Conservation (phyloP, 2,888 invertebrate genomes). For the Octonoba sinensis region DNA sequence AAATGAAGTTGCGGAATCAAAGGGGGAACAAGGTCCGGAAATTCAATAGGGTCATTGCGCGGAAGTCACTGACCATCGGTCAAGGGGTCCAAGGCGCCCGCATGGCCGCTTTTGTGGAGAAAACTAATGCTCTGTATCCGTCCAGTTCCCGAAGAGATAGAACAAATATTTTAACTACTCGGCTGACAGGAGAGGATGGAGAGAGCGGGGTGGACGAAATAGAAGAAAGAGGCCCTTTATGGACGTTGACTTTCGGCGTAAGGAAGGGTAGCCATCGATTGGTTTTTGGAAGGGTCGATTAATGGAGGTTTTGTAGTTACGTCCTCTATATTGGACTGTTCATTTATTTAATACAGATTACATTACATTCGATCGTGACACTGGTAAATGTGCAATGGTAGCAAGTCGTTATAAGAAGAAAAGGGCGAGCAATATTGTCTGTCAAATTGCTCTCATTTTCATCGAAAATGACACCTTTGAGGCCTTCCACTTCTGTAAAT, state of each 20-base stretch:
- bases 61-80: conserved; percentile 61
- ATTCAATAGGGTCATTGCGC: conserved; percentile 47
- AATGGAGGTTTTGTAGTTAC: too few species aligned
- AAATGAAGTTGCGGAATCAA: conserved; percentile 55
- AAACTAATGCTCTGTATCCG: conserved; percentile 52
- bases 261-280: conserved; percentile 3
- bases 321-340: too few species aligned
- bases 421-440: too few species aligned
- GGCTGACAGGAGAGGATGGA: conserved; percentile 8
- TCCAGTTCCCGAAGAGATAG: conserved; percentile 18
- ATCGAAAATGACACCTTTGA: too few species aligned
- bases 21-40: conserved; percentile 51
- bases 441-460: too few species aligned
- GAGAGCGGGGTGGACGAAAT: conserved; percentile 5
- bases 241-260: not conserved
- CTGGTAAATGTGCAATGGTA: too few species aligned
- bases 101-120: conserved; percentile 10
- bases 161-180: conserved; percentile 56
- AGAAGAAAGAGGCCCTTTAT: conserved; percentile 8
- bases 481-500: too few species aligned
- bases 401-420: too few species aligned
- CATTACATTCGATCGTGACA: too few species aligned
- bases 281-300: too few species aligned
- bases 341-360: too few species aligned
- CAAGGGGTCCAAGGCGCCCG: conserved; percentile 26